These are phyloP conservation scores for Fistularia tabacaria DNA, from an alignment of 2,797 vertebrate species.

Conservation along the genomic window DNA sequence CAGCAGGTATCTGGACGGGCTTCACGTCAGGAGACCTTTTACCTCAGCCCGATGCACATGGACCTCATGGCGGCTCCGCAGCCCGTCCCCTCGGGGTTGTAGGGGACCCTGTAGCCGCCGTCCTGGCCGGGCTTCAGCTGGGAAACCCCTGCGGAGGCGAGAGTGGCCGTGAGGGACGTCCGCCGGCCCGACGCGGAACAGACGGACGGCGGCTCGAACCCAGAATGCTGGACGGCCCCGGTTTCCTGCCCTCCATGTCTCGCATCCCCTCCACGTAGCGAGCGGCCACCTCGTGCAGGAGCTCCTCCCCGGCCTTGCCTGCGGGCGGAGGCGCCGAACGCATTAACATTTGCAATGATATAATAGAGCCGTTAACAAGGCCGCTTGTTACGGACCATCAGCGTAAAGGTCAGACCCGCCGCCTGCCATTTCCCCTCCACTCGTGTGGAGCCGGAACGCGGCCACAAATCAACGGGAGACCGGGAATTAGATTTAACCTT, in stretches of 20 bases:
- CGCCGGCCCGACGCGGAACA: not conserved
- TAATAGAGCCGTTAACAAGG: constrained; percentile 20
- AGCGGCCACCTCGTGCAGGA: constrained; percentile 69
- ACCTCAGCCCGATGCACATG: constrained; percentile 87
- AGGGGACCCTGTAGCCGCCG: constrained; percentile 76
- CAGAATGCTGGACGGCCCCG: constrained; percentile 78
- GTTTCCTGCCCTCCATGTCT: constrained; percentile 84
- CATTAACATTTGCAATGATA: constrained; percentile 19
- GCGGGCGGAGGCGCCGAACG: not conserved
- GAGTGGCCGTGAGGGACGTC: not conserved
- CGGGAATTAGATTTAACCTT: constrained; percentile 57
- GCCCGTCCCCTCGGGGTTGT: constrained; percentile 76
- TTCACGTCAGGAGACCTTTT: too few relatives aligned
- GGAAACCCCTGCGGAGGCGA: constrained; percentile 68
- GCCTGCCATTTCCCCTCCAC: constrained; percentile 12
- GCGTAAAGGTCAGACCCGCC: constrained; percentile 41
- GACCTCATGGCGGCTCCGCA: constrained; percentile 85
- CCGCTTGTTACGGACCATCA: constrained; percentile 23
- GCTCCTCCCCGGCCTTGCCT: constrained; percentile 62
- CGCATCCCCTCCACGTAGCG: constrained; percentile 81
- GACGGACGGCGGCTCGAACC: constrained; percentile 54
- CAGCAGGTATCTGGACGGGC: too few relatives aligned
- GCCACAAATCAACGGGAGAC: constrained; percentile 40
- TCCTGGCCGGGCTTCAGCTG: constrained; percentile 75
- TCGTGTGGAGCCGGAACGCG: constrained; percentile 26